Percentiles rank a stretch among this genome's conserved stretches.
phyloP scores from a whole-genome alignment of 2,797 vertebrate species.

The Pteropus rufus region DNA sequence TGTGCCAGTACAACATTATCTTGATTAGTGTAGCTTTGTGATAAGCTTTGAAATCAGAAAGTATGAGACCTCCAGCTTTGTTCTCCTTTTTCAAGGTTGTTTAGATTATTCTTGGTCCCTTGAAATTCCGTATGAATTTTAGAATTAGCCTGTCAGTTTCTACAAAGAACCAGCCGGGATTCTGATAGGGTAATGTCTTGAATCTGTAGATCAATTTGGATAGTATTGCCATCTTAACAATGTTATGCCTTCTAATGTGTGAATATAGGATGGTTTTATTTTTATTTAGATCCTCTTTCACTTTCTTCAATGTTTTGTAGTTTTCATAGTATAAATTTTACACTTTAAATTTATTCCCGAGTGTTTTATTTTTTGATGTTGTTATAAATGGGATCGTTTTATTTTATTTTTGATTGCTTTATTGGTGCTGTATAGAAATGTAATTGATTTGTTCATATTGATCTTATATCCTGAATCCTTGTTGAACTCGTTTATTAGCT shows the following conservation, averaged over 20 bases:
- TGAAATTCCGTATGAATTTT: constrained; percentile 14
- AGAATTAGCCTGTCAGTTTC: not conserved
- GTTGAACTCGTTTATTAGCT: not conserved
- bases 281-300: not conserved
- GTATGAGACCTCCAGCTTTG: not conserved
- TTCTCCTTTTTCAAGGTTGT: not conserved
- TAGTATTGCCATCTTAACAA: not conserved
- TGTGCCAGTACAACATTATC: not conserved
- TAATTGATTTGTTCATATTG: not conserved
- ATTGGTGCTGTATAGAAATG: not conserved
- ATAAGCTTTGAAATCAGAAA: not conserved
- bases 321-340: not conserved
- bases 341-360: not conserved
- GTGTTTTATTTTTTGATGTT: not conserved
- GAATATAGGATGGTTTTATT: not conserved
- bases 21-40: not conserved
- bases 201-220: not conserved
- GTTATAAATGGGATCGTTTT: not conserved
- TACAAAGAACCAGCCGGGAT: not conserved
- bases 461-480: not conserved
- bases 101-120: not conserved
- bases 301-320: not conserved
- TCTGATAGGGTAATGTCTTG: not conserved
- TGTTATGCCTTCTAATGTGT: not conserved
- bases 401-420: not conserved